Evolutionary conservation across 2,888 invertebrate genomes (phyloP).

Genomic region (Drosophila anceps): DNA sequence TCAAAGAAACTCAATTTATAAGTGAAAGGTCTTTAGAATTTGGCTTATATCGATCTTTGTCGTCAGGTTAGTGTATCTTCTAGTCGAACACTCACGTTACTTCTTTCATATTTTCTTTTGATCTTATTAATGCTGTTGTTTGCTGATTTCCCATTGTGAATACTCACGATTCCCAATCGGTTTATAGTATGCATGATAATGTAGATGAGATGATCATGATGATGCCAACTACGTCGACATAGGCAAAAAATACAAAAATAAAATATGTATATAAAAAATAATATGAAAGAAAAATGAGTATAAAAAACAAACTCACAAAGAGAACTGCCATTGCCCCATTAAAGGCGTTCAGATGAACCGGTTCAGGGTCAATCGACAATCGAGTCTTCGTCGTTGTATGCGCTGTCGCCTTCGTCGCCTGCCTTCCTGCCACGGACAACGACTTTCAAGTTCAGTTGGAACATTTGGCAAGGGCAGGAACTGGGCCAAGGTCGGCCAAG

Average conservation of each 20-base stretch:
- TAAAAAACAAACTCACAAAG: constrained; percentile 31
- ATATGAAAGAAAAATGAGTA: not conserved
- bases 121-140: constrained; percentile 48
- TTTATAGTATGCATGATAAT: constrained; percentile 29
- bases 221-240: constrained; percentile 9
- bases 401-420: constrained; percentile 11
- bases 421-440: constrained; percentile 56
- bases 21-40: no score
- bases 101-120: constrained; percentile 10
- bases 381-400: constrained; percentile 1
- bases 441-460: constrained; percentile 75
- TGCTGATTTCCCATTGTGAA: constrained; percentile 43
- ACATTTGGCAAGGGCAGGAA: constrained; percentile 68
- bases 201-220: constrained; percentile 15
- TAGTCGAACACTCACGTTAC: not conserved
- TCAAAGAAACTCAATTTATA: not conserved
- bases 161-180: constrained; percentile 24
- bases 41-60: not conserved
- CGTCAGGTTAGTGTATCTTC: not conserved
- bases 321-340: constrained; percentile 51
- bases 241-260: constrained; percentile 4
- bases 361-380: constrained; percentile 68
- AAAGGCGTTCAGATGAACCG: constrained; percentile 58
- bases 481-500: constrained; percentile 69
- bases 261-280: not conserved